Evolutionary conservation across 2,797 vertebrate genomes (phyloP).

Genomic region (Meriones psammophilus): DNA sequence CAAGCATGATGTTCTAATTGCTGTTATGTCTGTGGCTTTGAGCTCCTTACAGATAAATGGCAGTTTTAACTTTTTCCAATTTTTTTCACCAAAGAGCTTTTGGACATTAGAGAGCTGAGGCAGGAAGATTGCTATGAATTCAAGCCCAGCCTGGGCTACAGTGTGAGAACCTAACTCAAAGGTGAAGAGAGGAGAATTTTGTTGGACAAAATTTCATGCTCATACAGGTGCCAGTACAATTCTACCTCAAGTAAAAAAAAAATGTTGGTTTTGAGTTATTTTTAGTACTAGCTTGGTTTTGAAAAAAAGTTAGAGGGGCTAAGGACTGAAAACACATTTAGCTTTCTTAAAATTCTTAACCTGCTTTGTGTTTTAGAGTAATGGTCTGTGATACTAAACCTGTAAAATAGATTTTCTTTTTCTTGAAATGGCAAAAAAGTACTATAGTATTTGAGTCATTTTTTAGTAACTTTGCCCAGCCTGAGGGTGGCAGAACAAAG

Average conservation of each 20-base stretch:
- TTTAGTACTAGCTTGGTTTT: background rate
- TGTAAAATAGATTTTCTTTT: background rate
- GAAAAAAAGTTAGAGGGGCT: background rate
- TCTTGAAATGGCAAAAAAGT: background rate
- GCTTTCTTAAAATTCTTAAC: background rate
- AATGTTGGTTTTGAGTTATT: no score
- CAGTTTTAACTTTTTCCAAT: conserved; percentile 49
- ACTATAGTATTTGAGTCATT: conserved; percentile 45
- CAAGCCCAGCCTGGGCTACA: background rate
- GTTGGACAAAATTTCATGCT: background rate
- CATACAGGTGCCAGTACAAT: background rate
- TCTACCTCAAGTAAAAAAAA: conserved; percentile 27
- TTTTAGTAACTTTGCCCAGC: conserved; percentile 70
- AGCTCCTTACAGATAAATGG: background rate
- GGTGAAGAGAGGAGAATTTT: background rate
- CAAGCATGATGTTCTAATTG: background rate
- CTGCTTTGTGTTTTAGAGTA: conserved; percentile 61
- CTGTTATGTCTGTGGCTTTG: conserved; percentile 9
- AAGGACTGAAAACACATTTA: conserved; percentile 31
- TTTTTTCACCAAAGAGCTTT: conserved; percentile 15
- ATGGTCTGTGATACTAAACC: conserved; percentile 30
- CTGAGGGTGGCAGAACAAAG: conserved; percentile 86
- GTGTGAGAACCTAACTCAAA: background rate
- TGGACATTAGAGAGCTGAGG: background rate
- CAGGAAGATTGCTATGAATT: background rate